These are phyloP conservation scores for Pyrgus malvae DNA, from an alignment of 2,888 invertebrate species.

Conservation along the genomic window DNA sequence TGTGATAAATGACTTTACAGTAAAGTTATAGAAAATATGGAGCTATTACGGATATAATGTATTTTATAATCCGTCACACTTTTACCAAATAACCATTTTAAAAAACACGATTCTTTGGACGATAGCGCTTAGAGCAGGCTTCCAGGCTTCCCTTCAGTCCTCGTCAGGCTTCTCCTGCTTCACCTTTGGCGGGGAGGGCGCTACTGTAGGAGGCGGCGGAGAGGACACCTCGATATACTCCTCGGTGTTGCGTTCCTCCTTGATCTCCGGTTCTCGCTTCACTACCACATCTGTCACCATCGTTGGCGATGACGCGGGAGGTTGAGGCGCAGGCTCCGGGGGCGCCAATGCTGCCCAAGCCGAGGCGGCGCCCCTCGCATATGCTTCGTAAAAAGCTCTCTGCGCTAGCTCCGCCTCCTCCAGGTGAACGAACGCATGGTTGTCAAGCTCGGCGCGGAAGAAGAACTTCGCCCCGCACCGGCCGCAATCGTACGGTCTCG, in stretches of 20 bases:
- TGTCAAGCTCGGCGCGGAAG: constrained; percentile 94
- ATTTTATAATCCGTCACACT: too few relatives aligned
- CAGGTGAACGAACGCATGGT: constrained; percentile 86
- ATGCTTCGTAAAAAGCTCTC: constrained; percentile 73
- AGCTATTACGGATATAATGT: too few relatives aligned
- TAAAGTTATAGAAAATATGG: too few relatives aligned
- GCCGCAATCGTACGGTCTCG: constrained; percentile 92
- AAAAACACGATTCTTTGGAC: too few relatives aligned
- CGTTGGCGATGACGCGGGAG: constrained; percentile 38
- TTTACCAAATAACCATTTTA: too few relatives aligned
- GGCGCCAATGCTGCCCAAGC: constrained; percentile 73
- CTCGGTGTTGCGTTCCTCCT: constrained; percentile 69
- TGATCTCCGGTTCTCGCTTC: constrained; percentile 68
- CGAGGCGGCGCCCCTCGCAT: constrained; percentile 69
- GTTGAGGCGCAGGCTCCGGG: constrained; percentile 45
- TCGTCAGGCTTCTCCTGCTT: constrained; percentile 72
- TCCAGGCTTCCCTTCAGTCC: constrained; percentile 50
- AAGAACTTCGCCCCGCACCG: constrained; percentile 93
- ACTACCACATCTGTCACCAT: constrained; percentile 47
- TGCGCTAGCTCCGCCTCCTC: constrained; percentile 79
- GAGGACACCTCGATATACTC: constrained; percentile 78
- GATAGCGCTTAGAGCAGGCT: too few relatives aligned
- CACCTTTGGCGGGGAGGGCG: constrained; percentile 49
- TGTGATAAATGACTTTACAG: too few relatives aligned
- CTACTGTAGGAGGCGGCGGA: constrained; percentile 50